Evolutionary conservation across 53 echinoderm and acorn worm species (phyloP).

Genomic region (Mesocentrotus franciscanus): DNA sequence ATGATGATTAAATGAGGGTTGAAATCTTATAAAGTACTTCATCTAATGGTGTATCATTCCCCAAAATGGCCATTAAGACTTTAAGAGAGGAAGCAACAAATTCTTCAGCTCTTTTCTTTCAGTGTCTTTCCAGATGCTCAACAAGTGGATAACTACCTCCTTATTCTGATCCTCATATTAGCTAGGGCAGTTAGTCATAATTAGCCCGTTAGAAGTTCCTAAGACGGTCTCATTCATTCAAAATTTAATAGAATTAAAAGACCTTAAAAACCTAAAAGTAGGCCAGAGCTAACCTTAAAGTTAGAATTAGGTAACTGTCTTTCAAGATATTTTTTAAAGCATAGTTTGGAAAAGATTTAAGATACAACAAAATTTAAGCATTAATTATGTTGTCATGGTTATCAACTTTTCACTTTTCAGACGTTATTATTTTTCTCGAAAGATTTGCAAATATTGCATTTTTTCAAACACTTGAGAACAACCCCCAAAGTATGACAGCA

Average conservation of each 20-base stretch:
- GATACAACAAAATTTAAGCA: neutral
- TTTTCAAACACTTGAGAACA: neutral
- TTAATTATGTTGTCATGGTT: neutral
- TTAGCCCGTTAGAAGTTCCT: neutral
- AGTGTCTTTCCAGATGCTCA: neutral
- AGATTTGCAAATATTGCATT: neutral
- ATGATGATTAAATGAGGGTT: slow-evolving; percentile 41
- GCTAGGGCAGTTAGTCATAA: neutral
- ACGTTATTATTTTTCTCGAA: neutral
- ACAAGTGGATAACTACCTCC: neutral
- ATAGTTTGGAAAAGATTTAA: neutral
- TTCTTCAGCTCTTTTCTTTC: neutral
- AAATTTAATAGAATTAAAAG: neutral
- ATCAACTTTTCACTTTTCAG: neutral
- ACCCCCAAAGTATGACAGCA: neutral
- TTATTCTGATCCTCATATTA: neutral
- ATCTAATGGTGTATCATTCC: neutral
- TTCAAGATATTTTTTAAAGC: neutral
- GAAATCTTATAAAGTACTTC: slow-evolving; percentile 9
- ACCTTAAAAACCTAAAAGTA: neutral
- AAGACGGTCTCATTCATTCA: neutral
- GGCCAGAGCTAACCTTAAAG: neutral
- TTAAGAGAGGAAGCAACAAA: slow-evolving; percentile 6
- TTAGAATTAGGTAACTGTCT: neutral
- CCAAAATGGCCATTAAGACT: slow-evolving; percentile 16